A percentile compares a stretch with the other conserved stretches of the same genome.
phyloP scores from a whole-genome alignment of 2,797 vertebrate species.

The Odontamblyopus rebecca region DNA sequence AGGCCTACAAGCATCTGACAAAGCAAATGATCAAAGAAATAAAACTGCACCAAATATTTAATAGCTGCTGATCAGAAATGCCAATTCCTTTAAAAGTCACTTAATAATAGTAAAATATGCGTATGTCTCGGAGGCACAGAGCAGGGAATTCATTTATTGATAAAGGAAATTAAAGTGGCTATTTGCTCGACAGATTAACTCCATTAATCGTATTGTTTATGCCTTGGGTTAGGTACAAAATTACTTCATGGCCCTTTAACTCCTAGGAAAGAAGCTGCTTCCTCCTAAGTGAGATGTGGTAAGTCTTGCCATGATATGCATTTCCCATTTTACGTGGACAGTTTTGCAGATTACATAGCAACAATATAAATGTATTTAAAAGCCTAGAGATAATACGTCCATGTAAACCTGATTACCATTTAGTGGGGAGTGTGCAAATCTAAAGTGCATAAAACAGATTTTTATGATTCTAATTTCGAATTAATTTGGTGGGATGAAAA shows the following conservation, averaged over 20 bases:
- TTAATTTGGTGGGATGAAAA: too few relatives aligned
- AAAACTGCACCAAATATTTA: conserved; percentile 33
- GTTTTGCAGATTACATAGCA: background rate
- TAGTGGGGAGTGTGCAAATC: too few relatives aligned
- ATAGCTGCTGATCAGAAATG: conserved; percentile 8
- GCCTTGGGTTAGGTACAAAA: conserved; percentile 3
- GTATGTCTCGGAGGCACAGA: background rate
- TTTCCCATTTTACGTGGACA: background rate
- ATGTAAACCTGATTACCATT: too few relatives aligned
- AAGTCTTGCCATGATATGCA: background rate
- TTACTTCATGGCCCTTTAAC: conserved; percentile 1
- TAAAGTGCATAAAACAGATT: too few relatives aligned
- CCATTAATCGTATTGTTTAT: conserved; percentile 21
- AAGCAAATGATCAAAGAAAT: conserved; percentile 37
- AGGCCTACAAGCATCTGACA: conserved; percentile 12
- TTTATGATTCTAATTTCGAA: too few relatives aligned
- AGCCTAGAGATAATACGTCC: too few relatives aligned
- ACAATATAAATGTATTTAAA: background rate
- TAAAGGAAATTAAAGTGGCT: conserved; percentile 20
- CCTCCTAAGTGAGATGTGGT: background rate
- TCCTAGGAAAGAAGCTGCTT: background rate
- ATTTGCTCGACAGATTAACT: conserved; percentile 22
- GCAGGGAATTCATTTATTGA: background rate
- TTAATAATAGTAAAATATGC: conserved; percentile 11
- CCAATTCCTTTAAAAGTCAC: conserved; percentile 5